Evolutionary conservation across 1,140 invertebrate genomes (phyloP), one percentile per base, ranked within the genome.

Genomic region (Antheraea mylitta): DNA sequence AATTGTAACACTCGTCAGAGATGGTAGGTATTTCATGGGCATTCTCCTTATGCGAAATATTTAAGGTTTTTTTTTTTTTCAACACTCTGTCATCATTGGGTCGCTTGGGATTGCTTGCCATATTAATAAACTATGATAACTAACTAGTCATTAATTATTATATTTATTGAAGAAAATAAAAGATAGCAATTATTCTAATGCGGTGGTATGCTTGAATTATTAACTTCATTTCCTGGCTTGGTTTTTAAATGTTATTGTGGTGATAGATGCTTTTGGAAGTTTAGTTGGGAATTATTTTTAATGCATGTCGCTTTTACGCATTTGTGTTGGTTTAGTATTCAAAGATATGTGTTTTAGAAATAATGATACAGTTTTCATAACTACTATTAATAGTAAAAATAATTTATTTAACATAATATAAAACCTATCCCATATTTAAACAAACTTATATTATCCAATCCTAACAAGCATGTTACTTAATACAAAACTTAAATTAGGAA

Each of bases 371-470:
- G 16, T 53, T 16, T 53, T 53, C 13, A 4, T 30, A 30, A 4
- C 22, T 30, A 30, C 4, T 30, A 30, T 30, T 30, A 30, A 53
- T 13, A 13, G 16, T 16, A 16, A 53, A 16, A 16, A 53, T 13
- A 53, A 16, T 53, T 53, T 53, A 53, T 53, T 53, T 53, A 53
- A 53, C 45, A 53, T 53, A 53, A 53, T 53, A 11, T 53, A 16
- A 53, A 53, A 16, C 16, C 11, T 13, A 53, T 16, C 13, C 16
- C 45, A 53, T 53, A 53, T 53, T 53, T 53, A 53, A 53, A 53
- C 45, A 16, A 53, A 53, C 45, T 53, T 53, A 53, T 16, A 53
- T 42, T 42, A 42, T 42, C 38, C 7, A 16, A 13, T 16, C 0
- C 16, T 53, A 53, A 42, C 7, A 42, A 7, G 38, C 45, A 53